Evolutionary conservation across 1,140 invertebrate species (phyloP), one percentile per base, ranked within the genome.

Genomic region (Hylyphantes graminicola): DNA sequence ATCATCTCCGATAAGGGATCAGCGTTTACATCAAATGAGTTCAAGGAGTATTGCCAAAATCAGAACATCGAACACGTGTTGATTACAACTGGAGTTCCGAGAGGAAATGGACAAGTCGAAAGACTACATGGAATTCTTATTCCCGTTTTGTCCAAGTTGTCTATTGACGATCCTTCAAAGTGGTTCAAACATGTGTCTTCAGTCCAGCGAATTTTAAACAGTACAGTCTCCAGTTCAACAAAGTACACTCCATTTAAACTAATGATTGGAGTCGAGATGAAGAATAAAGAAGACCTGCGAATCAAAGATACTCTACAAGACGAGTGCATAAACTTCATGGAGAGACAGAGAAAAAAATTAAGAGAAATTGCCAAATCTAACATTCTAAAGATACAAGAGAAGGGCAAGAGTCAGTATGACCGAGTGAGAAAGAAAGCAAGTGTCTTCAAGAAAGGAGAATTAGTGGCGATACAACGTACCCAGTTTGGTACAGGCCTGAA

Each of bases 401-500:
- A 55, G 17, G 55, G 19, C 15, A 78, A 78, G 65, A 50, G 17
- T 7, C 19, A 12, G 53, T 63, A 76, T 35, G 50, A 76, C 61
- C 17, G 13, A 5, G 3, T 19, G 17, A 17, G 61, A 78, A 78
- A 35, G 50, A 17, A 35, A 7, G 21, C 74, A 7, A 15, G 50
- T 12, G 17, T 11, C 7, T 77, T 63, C 74, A 64, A 64, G 13
- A 50, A 48, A 11, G 15, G 48, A 10, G 64, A 78, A 50, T 55
- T 67, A 3, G 76, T 78, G 8, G 76, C 63, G 4, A 78, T 67
- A 5, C 0, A 78, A 11, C 53, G 76, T n/a, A 67, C 61, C 5
- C 61, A 78, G 21, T 67, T 67, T 13, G 76, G 76, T 5, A 67
- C 48, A 17, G 48, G 50, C 12, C 17, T 78, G 10, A 78, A 78